A percentile compares a stretch with the other conserved stretches of the same genome.
phyloP scores from a whole-genome alignment of 2,888 invertebrate genomes.

The Lochmaea capreae region DNA sequence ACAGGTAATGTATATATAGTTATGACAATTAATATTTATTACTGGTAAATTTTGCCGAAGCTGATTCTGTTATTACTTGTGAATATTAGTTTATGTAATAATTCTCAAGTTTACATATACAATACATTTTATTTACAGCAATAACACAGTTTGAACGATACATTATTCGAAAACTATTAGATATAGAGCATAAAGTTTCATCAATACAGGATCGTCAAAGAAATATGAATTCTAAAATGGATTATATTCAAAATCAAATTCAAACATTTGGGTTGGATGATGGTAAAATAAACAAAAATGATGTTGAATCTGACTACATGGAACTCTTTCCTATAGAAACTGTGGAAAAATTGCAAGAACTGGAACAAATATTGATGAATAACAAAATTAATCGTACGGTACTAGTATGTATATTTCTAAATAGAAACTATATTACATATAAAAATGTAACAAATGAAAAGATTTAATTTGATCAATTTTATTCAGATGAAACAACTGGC shows the following conservation, averaged over 20 bases:
- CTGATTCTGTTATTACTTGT: not conserved
- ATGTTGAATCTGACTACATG: not conserved
- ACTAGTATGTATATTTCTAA: no score
- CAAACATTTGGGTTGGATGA: not conserved
- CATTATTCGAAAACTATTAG: no score
- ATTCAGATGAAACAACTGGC: no score
- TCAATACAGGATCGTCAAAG: not conserved
- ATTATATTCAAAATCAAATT: not conserved
- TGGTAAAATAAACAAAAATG: not conserved
- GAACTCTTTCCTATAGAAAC: not conserved
- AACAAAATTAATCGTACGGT: no score
- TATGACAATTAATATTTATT: not conserved
- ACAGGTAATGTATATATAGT: no score
- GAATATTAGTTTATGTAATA: not conserved
- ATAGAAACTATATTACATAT: no score
- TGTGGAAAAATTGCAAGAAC: not conserved
- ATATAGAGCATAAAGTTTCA: no score
- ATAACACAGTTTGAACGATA: no score
- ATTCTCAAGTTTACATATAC: not conserved
- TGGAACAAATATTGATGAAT: no score
- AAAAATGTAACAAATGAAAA: no score
- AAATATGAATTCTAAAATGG: not conserved
- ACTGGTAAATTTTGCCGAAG: not conserved
- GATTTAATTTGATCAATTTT: no score
- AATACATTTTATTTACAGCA: no score